Base-by-base conservation (phyloP, 2,113 vertebrate genomes). In the Micronycteris hirsuta region DNA sequence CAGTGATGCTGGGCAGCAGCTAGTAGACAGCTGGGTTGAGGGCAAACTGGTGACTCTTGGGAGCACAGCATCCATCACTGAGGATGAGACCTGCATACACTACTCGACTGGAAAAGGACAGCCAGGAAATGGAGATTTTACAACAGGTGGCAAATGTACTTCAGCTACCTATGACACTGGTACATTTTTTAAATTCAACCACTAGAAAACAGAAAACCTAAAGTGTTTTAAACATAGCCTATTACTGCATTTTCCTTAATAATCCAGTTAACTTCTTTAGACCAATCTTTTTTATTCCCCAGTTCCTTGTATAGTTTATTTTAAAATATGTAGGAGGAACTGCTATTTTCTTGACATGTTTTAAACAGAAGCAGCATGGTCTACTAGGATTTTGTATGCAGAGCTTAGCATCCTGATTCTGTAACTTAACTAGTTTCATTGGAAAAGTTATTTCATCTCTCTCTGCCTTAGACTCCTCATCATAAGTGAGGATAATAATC, bases 181-280 rank as follows among this genome's bases (percentile, higher is more conserved):
- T 56, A 88, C 85, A 83, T 82, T 86, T 86, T 76, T 28, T 43
- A 84, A 94, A 86, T 74, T 10, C 77, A 93, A 54, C 43, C 36
- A 76, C 19, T 84, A 70, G 56, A 93, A 95, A 93, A 91, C 43
- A 91, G 73, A 94, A 96, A 96, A 76, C n/a, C 43, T 80, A 2
- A 87, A 68, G 52, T 43, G 65, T 81, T 95, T 96, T 67, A 68
- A 93, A 85, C 12, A 43, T 3, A 67, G 52, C 13, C 43, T 71
- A 5, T 88, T 45, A 58, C 74, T 85, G 28, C 33, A 74, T 11
- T 86, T 68, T 47, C 54, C 28, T 91, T 96, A 74, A 38, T 13
- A 85, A 41, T 78, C 4, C 31, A 45, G 65, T 28, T 93, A 84
- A 86, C 41, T 82, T 45, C 58, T 45, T 80, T 63, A 93, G 38